Evolutionary conservation across 2,888 invertebrate genomes (phyloP).

Genomic region (Papilio gigon): DNA sequence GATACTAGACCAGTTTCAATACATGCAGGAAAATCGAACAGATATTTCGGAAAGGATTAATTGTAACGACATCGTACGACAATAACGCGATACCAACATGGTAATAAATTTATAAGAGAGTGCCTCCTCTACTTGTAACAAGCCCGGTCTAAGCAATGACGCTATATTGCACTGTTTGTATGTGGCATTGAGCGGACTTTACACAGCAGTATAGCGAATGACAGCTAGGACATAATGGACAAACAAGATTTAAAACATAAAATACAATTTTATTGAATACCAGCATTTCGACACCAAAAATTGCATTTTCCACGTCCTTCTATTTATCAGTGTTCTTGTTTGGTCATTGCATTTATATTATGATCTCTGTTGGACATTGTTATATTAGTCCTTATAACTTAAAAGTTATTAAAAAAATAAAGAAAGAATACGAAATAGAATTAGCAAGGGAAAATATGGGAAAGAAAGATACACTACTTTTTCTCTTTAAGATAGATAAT

Average conservation of each 20-base stretch:
- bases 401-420: no score
- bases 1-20: constrained; percentile 15
- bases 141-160: constrained; percentile 3
- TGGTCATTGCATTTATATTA: no score
- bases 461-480: no score
- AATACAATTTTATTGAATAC: no score
- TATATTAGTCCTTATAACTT: no score
- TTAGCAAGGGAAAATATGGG: no score
- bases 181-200: background rate
- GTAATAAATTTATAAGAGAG: constrained; percentile 33
- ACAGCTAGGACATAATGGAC: background rate
- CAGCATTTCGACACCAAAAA: no score
- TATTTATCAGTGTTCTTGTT: no score
- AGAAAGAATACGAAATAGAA: no score
- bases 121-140: constrained; percentile 23
- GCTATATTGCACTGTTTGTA: background rate
- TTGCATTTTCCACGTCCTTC: no score
- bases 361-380: no score
- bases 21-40: constrained; percentile 7
- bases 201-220: background rate
- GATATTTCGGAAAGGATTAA: constrained; percentile 32
- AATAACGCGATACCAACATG: constrained; percentile 15
- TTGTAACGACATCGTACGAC: constrained; percentile 28
- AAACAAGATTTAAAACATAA: background rate
- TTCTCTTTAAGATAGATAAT: no score